Base-by-base conservation (phyloP, 2,797 vertebrate genomes). In the Tokudaia tokunoshimensis region DNA sequence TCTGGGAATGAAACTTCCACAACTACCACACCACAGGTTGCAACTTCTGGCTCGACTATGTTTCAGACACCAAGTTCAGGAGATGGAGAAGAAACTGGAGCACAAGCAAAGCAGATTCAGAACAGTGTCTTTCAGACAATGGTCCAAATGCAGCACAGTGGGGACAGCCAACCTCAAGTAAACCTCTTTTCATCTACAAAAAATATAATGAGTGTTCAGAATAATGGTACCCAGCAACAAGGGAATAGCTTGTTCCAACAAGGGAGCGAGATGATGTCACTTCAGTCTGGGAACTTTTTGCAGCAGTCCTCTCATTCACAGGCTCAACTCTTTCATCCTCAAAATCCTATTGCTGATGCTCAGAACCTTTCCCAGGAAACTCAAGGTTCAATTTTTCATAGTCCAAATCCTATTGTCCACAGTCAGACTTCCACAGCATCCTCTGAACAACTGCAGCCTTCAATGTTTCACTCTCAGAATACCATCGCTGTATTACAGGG, bases 271-370 rank as follows among this genome's bases (percentile, higher is more conserved):
- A 99, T 99, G 61, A 99, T 99, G 94, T 99, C 99, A 0, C 99
- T 99, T 97, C 99, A 99, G 97, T 99, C 99, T 0, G 98, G 98
- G 80, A 99, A 98, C 98, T 99, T 99, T 97, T 99, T 99, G 97
- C 99, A 99, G 59, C 99, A 99, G 98, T 98, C 99, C 17, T 97
- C 99, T 91, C 99, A 99, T 95, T 99, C 99, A 26, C 99, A 99
- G 79, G 98, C 99, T 97, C 99, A 98, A 63, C 99, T 99, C 95
- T 99, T 99, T 98, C 99, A 99, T 98, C 99, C 99, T 95, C 99
- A 99, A 55, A 99, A 98, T 95, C 94, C 99, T 82, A 98, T 99
- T 97, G 98, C 98, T 12, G 99, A 99, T 95, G 92, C 99, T 70
- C 99, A 99, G 82, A 99, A 97, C 91, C 98, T 99, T 97, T 97